Evolutionary conservation across 1,140 invertebrate species (phyloP), one percentile per base, ranked within the genome.

Genomic region (Bombus ignitus): DNA sequence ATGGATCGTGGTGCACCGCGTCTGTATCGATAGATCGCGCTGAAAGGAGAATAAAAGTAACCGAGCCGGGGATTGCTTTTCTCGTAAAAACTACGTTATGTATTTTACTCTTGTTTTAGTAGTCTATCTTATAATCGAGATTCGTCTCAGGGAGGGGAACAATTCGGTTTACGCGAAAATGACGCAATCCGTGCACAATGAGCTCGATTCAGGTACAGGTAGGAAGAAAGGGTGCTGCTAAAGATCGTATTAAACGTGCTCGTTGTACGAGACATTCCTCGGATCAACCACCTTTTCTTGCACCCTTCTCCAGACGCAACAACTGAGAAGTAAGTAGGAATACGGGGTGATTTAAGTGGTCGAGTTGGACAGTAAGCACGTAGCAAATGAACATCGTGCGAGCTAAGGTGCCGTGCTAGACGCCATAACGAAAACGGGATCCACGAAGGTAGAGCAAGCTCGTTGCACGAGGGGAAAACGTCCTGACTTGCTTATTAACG

Each of bases 401-500:
- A 77, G 81, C 57, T n/a, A 53, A 82, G 70, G 74, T 66, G 82
- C 25, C 75, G 42, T 68, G 44, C 35, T 2, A n/a, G 83, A 72
- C 68, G 83, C 83, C 76, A 80, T 85, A 62, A 68, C 25, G 83
- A 80, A 72, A 85, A 84, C 66, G 65, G 42, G 83, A 72, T 62
- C 65, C 62, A 59, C 32, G 12, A 42, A 62, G 57, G 81, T 65
- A 75, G 22, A 32, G 44, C 65, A 44, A 18, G 47, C 37, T 78
- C 68, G 35, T 70, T 59, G 66, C 76, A 83, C 28, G 28, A 83
- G 44, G 74, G 81, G 81, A 59, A 35, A 70, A 28, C 44, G 35
- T 83, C 74, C 62, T 77, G 81, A 59, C 81, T 77, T 44, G 59
- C 74, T 84, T 84, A 84, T 84, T 84, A 84, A 84, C 82, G 75